Evolutionary conservation across 2,888 invertebrate genomes (phyloP).

Genomic region (Homarus gammarus): DNA sequence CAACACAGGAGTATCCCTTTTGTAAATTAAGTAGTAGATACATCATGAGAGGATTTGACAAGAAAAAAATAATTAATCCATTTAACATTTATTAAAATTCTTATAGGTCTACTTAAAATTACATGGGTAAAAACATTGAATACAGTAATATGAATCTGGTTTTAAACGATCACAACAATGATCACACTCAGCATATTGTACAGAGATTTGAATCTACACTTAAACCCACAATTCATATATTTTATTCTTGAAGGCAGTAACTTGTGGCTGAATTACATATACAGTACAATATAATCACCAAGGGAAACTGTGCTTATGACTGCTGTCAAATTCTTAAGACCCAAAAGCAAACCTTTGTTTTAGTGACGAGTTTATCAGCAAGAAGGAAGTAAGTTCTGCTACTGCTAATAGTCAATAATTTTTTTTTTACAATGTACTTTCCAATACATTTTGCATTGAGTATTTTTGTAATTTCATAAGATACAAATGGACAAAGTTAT

Average conservation of each 20-base stretch:
- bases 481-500: constrained; percentile 46
- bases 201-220: constrained; percentile 29
- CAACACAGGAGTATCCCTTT: neutral
- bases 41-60: constrained; percentile 56
- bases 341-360: neutral
- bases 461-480: constrained; percentile 35
- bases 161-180: constrained; percentile 59
- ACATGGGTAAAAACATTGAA: constrained; percentile 71
- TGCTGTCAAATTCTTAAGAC: neutral
- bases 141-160: constrained; percentile 43
- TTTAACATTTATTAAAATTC: constrained; percentile 74
- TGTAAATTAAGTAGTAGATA: constrained; percentile 47
- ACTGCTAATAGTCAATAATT: neutral
- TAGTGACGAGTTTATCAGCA: neutral
- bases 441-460: constrained; percentile 13
- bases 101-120: constrained; percentile 72
- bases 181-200: constrained; percentile 38
- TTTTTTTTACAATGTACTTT: constrained; percentile 18
- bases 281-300: constrained; percentile 25
- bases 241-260: constrained; percentile 7
- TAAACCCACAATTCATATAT: constrained; percentile 4
- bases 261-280: constrained; percentile 24
- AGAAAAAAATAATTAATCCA: constrained; percentile 30
- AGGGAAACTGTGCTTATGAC: constrained; percentile 5
- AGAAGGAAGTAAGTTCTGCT: neutral